Evolutionary conservation across 2,888 invertebrate genomes (phyloP), one percentile per base, ranked within the genome.

Genomic region (Pachydiplax longipennis): DNA sequence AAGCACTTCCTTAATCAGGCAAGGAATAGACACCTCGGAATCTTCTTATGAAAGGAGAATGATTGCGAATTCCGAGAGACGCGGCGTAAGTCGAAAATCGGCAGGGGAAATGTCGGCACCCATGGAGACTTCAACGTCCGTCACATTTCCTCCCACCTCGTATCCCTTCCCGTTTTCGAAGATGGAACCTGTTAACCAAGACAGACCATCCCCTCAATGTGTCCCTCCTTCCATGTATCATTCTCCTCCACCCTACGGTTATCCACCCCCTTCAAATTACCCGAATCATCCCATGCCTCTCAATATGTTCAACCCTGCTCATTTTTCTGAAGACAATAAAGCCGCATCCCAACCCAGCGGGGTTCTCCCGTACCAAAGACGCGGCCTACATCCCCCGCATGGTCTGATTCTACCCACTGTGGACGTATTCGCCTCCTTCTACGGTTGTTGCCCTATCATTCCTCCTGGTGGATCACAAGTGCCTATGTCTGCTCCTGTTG

Each of bases 361-460:
- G 25, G 31, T 10, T 25, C 35, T 35, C 22, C 83, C 58, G 58
- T 83, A 61, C 87, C 87, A 35, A 25, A 37, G 87, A 65, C 87
- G 87, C 37, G 87, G 87, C 15, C 87, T 87, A 15, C 58, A 83
- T 40, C 61, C 87, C 4, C n/a, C 87, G 2, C 87, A 87, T n/a
- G 61, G 87, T n/a, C 87, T 87, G 15, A 65, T 87, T 22, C 61
- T 87, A n/a, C 87, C 87, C 2, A 2, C 87, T 5, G 61, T 83
- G 83, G 83, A 83, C 83, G 18, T 87, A 61, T 87, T 87, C 6
- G 87, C 87, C 8, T 87, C 87, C 35, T 87, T 87, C 37, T 87
- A 87, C 61, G 87, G 87, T n/a, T 83, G 83, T 58, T 87, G 87
- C 4, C 87, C 87, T 18, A 65, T 61, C 40, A 61, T 87, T 8